A percentile compares a stretch with the other conserved stretches of the same genome.
phyloP scores from a whole-genome alignment of 2,113 vertebrate genomes.

The Eurypyga helias region DNA sequence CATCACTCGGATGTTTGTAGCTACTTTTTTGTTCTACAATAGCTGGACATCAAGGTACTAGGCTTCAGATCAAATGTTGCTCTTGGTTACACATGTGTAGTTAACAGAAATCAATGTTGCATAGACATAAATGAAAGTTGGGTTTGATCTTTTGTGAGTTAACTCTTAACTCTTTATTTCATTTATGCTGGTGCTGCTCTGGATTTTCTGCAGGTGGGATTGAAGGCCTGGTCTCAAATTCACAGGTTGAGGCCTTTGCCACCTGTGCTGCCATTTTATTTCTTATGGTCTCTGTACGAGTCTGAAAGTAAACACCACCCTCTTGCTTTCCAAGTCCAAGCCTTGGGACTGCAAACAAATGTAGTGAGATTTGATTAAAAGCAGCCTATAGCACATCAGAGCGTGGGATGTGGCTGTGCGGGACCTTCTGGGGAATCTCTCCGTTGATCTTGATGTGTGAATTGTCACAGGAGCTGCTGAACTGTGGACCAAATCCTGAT shows the following conservation, averaged over 20 bases:
- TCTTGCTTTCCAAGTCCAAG: background rate
- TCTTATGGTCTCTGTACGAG: background rate
- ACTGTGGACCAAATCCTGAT: background rate
- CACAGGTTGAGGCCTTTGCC: background rate
- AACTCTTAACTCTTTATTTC: background rate
- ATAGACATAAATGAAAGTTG: constrained; percentile 7
- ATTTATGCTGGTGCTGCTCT: background rate
- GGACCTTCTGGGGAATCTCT: background rate
- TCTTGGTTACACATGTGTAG: constrained; percentile 34
- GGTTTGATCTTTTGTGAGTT: constrained; percentile 8
- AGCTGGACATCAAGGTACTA: constrained; percentile 27
- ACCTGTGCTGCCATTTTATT: background rate
- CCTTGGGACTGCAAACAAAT: background rate
- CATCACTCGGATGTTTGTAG: constrained; percentile 36
- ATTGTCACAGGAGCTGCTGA: constrained; percentile 14
- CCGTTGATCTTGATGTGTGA: constrained; percentile 26
- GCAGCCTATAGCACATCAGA: background rate
- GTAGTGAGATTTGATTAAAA: background rate
- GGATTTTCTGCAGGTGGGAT: background rate
- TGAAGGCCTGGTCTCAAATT: background rate
- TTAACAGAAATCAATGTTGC: constrained; percentile 39
- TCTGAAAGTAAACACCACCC: background rate
- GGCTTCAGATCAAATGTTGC: constrained; percentile 46
- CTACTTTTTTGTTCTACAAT: background rate
- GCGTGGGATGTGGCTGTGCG: background rate